phyloP scores from a whole-genome alignment of 2,888 invertebrate genomes.

The Vannuccia rotundouncinata region DNA sequence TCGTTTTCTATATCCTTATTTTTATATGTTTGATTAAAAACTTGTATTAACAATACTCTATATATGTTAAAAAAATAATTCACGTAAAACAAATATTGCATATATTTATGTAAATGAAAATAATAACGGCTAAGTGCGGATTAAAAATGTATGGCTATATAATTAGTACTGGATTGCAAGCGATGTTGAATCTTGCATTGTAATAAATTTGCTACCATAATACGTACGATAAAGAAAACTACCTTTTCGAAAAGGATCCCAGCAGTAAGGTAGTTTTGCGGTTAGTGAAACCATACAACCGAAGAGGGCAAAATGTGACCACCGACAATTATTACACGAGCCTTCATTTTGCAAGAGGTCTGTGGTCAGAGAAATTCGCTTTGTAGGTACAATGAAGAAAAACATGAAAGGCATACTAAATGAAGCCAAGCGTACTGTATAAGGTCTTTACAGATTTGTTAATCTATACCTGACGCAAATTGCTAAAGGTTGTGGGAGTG shows the following conservation, averaged over 20 bases:
- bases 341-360: background rate
- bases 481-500: no score
- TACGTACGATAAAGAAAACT: background rate
- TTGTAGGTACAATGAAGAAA: slow-evolving; percentile 10
- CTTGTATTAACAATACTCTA: no score
- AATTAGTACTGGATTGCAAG: background rate
- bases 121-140: background rate
- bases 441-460: no score
- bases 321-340: background rate
- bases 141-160: no score
- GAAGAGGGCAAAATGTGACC: background rate
- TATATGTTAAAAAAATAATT: no score
- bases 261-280: background rate
- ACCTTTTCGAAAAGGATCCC: background rate
- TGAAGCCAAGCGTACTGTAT: slow-evolving; percentile 9
- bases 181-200: slow-evolving; percentile 3
- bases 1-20: no score
- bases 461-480: no score
- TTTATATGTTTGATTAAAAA: no score
- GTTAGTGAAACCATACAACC: slow-evolving; percentile 14
- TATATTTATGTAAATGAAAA: no score
- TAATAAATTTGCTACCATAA: slow-evolving; percentile 10
- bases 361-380: slow-evolving; percentile 20
- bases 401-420: slow-evolving; percentile 4
- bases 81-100: no score